Percentiles rank a stretch among this genome's conserved stretches.
Conservation (phyloP, 2,113 vertebrate genomes). For the Takifugu bimaculatus region DNA sequence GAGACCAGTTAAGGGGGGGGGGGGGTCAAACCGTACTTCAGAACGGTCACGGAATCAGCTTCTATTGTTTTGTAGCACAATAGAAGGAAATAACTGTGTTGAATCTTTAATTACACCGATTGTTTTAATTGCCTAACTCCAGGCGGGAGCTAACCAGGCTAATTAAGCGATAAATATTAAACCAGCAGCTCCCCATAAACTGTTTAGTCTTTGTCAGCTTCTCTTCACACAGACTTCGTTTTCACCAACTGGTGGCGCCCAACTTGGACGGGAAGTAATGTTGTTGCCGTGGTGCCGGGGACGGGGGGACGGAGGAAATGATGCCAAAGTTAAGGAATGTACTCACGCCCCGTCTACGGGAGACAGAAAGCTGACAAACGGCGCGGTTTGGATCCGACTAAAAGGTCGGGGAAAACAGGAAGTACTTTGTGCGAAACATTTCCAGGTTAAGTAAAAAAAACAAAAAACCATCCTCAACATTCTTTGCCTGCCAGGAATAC, state of each 20-base stretch:
- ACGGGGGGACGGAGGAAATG: constrained; percentile 58
- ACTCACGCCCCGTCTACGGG: constrained; percentile 10
- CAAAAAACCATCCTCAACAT: constrained; percentile 41
- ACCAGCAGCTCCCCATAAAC: constrained; percentile 12
- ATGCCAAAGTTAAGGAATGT: constrained; percentile 61
- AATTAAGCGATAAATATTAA: constrained; percentile 22
- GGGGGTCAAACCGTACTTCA: no score
- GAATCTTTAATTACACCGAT: no score
- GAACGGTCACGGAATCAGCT: no score
- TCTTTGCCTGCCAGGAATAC: constrained; percentile 42
- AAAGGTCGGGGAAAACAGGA: constrained; percentile 66
- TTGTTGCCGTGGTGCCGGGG: background rate
- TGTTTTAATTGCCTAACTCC: no score
- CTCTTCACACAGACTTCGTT: constrained; percentile 24
- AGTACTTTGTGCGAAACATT: constrained; percentile 53
- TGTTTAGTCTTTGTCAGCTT: constrained; percentile 32
- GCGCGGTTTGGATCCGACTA: constrained; percentile 37
- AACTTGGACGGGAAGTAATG: constrained; percentile 59
- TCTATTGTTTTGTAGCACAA: no score
- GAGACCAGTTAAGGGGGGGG: no score
- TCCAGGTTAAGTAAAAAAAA: constrained; percentile 44
- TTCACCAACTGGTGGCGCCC: constrained; percentile 36
- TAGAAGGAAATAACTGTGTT: no score
- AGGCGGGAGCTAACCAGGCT: no score
- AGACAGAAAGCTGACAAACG: constrained; percentile 18